A percentile compares a stretch with the other conserved stretches of the same genome.
phyloP scores from a whole-genome alignment of 2,113 vertebrate genomes.

The Corythornis vintsioides region DNA sequence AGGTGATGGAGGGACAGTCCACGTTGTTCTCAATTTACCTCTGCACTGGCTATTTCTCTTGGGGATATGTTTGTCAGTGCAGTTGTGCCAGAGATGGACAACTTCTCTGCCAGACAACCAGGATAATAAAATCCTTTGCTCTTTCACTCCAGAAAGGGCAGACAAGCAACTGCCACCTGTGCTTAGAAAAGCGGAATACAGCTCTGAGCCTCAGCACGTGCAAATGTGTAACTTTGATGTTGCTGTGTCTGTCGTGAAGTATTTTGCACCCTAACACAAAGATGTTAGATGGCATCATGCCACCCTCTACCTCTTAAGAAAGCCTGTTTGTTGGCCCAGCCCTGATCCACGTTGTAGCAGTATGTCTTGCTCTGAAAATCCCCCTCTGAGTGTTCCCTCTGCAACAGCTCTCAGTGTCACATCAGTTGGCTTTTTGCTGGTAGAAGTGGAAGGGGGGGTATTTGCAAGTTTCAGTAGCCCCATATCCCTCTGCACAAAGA shows the following conservation, averaged over 20 bases:
- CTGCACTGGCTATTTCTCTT: background rate
- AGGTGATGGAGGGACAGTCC: background rate
- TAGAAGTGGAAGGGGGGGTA: background rate
- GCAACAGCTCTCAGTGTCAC: fast-evolving
- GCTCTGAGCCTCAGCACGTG: background rate
- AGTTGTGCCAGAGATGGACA: background rate
- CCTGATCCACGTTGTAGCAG: background rate
- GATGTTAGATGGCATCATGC: background rate
- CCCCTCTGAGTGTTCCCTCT: background rate
- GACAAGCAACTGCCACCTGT: background rate
- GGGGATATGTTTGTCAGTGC: background rate
- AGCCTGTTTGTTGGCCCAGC: fast-evolving
- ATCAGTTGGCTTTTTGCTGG: background rate
- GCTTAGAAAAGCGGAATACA: background rate
- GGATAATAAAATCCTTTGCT: background rate
- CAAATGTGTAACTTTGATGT: background rate
- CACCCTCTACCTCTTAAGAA: background rate
- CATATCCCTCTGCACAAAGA: background rate
- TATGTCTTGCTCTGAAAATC: background rate
- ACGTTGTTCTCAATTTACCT: background rate
- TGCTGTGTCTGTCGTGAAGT: background rate
- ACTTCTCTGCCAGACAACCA: background rate
- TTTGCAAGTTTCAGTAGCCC: background rate
- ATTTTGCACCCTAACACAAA: background rate
- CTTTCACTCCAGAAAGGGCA: background rate